A percentile compares a stretch with the other conserved stretches of the same genome.
Evolutionary conservation across 2,888 invertebrate genomes (phyloP).

Genomic region (Julus scandinavius): DNA sequence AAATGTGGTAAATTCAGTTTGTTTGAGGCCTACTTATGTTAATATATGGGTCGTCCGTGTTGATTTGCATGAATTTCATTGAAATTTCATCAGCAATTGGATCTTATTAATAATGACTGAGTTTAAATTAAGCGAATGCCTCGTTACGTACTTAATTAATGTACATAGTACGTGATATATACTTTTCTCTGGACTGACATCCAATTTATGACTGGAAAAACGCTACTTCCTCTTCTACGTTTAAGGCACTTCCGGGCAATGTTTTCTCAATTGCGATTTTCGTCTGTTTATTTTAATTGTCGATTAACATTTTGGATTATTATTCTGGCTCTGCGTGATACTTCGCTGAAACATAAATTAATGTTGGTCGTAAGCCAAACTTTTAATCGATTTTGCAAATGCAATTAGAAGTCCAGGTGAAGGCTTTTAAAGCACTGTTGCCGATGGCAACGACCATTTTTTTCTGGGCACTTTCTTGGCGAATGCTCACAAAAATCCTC

Average conservation of each 20-base stretch:
- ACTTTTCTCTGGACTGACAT: background rate
- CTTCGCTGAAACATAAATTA: conserved; percentile 8
- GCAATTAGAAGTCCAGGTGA: conserved; percentile 37
- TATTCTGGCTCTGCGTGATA: background rate
- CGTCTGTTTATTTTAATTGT: background rate
- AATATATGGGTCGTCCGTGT: background rate
- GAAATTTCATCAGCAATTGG: background rate
- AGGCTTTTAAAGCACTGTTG: conserved; percentile 21
- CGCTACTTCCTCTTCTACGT: background rate
- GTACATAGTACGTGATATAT: background rate
- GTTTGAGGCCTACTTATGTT: background rate
- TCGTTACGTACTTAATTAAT: background rate
- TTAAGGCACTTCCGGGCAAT: background rate
- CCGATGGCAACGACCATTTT: conserved; percentile 16
- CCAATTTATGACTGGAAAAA: background rate
- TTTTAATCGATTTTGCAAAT: conserved; percentile 39
- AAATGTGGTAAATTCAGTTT: background rate
- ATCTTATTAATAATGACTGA: background rate
- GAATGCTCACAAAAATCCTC: background rate
- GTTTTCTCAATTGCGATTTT: background rate
- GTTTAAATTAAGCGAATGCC: no score
- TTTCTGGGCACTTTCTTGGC: background rate
- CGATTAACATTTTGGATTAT: background rate
- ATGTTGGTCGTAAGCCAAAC: conserved; percentile 35
- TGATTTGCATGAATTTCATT: background rate